Percentiles rank a stretch among this genome's conserved stretches.
phyloP scores from a whole-genome alignment of 2,797 vertebrate species.

The Stomatorhinus walkeri region DNA sequence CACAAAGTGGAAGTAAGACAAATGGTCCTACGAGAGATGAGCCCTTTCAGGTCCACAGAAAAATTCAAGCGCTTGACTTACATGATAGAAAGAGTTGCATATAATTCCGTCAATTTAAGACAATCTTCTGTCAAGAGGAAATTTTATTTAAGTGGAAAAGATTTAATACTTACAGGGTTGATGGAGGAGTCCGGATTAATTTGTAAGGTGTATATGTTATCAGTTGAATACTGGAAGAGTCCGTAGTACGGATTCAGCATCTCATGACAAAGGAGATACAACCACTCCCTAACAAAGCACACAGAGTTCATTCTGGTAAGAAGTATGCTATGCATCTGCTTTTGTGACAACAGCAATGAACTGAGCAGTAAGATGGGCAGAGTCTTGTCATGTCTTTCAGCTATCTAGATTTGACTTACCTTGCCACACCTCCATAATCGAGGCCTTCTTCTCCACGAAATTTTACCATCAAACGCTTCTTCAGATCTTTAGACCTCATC shows the following conservation, averaged over 20 bases:
- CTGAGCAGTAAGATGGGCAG: not conserved
- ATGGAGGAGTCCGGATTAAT: slow-evolving; percentile 96
- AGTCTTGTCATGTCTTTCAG: not conserved
- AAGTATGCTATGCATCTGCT: not conserved
- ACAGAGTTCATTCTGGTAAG: slow-evolving; percentile 16
- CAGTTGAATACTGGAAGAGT: slow-evolving; percentile 96
- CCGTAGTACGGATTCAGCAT: slow-evolving; percentile 97
- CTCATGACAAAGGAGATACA: slow-evolving; percentile 91
- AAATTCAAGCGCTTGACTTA: not conserved
- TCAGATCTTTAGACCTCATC: slow-evolving; percentile 95
- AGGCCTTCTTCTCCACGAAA: slow-evolving; percentile 92
- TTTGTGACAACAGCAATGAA: not conserved
- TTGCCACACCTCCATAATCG: slow-evolving; percentile 91
- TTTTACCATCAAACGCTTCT: slow-evolving; percentile 96
- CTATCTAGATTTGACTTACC: slow-evolving; percentile 53
- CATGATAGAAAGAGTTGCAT: not conserved
- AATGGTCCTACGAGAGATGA: slow-evolving; percentile 73
- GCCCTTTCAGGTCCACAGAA: not conserved
- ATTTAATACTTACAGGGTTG: slow-evolving; percentile 77
- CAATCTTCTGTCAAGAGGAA: not conserved
- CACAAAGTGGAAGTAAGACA: slow-evolving; percentile 97
- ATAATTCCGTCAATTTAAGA: not conserved
- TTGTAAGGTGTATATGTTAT: slow-evolving; percentile 96
- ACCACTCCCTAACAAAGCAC: slow-evolving; percentile 75
- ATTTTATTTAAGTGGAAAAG: not conserved